Percentiles rank a stretch among this genome's conserved stretches.
Evolutionary conservation across 2,888 invertebrate genomes (phyloP).

Genomic region (Magallana nippona): DNA sequence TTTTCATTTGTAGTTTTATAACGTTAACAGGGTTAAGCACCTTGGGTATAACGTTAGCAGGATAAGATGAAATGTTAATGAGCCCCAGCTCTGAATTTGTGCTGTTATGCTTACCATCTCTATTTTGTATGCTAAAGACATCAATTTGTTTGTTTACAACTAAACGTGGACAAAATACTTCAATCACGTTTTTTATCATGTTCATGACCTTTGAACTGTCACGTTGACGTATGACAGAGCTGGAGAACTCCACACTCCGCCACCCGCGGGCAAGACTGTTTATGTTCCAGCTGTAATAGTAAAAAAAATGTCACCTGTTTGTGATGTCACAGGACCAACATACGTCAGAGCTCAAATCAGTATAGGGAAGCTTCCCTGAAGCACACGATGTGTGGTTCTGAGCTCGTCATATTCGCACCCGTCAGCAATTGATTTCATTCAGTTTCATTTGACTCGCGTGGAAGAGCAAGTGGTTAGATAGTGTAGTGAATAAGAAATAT

Average conservation of each 20-base stretch:
- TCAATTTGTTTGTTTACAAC: not conserved
- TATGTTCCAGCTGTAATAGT: conserved; percentile 3
- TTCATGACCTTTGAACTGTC: conserved; percentile 18
- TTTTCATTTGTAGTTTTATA: not conserved
- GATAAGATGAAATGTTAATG: conserved; percentile 9
- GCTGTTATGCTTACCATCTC: not conserved
- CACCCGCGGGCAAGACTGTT: conserved; percentile 9
- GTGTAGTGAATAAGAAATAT: not conserved
- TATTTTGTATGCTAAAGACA: not conserved
- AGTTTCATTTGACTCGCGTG: not conserved
- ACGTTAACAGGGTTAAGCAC: not conserved
- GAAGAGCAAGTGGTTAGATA: not conserved
- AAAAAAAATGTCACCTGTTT: not conserved
- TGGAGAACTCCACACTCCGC: not conserved
- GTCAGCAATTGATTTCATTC: no score
- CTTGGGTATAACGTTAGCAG: not conserved
- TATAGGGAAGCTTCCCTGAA: not conserved
- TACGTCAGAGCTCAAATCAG: not conserved
- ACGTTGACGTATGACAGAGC: not conserved
- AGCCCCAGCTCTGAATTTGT: no score
- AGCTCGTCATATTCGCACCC: no score
- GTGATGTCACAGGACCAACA: conserved; percentile 17
- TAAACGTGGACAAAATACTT: not conserved
- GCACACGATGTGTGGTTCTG: not conserved
- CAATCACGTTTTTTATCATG: not conserved